Conservation (phyloP, 2,888 invertebrate genomes). For the Boloria euphrosyne region DNA sequence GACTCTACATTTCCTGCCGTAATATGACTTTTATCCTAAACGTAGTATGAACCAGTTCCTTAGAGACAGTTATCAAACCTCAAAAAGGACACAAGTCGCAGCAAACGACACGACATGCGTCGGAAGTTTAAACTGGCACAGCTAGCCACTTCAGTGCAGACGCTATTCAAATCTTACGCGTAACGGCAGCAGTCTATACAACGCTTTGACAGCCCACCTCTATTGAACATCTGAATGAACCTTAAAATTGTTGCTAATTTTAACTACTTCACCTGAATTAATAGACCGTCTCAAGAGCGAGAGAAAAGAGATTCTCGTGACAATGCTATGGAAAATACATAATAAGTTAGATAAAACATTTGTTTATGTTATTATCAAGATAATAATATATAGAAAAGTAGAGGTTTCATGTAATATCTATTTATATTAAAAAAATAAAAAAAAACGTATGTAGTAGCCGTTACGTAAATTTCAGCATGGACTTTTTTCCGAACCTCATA, state of each 20-base stretch:
- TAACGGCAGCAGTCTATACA: constrained; percentile 52
- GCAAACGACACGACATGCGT: constrained; percentile 50
- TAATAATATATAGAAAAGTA: no score
- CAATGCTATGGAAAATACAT: constrained; percentile 7
- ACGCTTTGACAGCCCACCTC: constrained; percentile 68
- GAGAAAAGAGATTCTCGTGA: background rate
- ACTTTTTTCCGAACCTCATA: no score
- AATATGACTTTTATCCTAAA: background rate
- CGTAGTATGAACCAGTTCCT: constrained; percentile 31
- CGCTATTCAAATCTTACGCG: constrained; percentile 72
- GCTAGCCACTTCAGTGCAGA: constrained; percentile 69
- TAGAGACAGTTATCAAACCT: constrained; percentile 28
- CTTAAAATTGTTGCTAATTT: constrained; percentile 27
- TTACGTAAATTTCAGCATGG: no score
- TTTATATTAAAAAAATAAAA: no score
- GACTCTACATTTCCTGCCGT: background rate
- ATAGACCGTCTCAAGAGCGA: constrained; percentile 10
- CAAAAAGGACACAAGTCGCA: constrained; percentile 38
- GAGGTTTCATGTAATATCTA: background rate
- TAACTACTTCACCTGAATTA: constrained; percentile 19
- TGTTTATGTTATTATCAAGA: no score
- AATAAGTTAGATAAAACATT: background rate
- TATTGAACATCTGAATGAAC: constrained; percentile 74
- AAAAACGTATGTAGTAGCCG: no score
- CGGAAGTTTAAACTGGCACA: constrained; percentile 60